Evolutionary conservation across 2,888 invertebrate genomes (phyloP), one percentile per base, ranked within the genome.

Genomic region (Eupithecia centaureata): DNA sequence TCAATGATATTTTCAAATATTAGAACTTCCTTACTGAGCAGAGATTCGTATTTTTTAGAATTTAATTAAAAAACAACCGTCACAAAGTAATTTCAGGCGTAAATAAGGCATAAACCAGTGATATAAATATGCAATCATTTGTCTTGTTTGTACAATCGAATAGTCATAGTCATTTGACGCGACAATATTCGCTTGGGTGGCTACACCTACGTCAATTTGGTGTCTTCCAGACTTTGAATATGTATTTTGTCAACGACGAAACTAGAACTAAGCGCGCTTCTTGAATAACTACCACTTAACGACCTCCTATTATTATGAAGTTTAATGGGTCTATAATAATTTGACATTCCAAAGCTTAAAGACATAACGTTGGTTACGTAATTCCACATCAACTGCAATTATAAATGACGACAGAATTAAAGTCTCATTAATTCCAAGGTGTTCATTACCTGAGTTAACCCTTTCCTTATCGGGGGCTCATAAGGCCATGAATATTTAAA

Each of bases 401-500:
- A 65, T 68, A 38, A 59, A 58, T 63, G 32, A 27, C 47, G 47
- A 47, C 47, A 47, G 22, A 47, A 47, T 58, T 38, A 58, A 47
- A 32, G 56, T 51, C 32, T 18, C 51, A 62, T 52, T 71, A 69
- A 73, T 66, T 70, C 65, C 65, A 73, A 63, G 67, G 65, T 71
- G 65, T 63, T 61, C 65, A 65, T 69, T 68, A 60, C 61, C 63
- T 67, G 62, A 59, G 47, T 47, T 47, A 22, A 47, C 47, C 63
- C 68, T 70, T 62, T 63, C 65, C 63, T 70, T 73, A 73, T 59
- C 70, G 70, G 32, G 28, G 60, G 65, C 67, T 70, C 61, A 61
- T 70, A 73, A 70, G 73, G 65, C 68, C 70, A 68, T 73, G 70
- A 70, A 73, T 73, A 73, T 70, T 73, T 68, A 68, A 68, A 64